Evolutionary conservation across 2,797 vertebrate genomes (phyloP).

Genomic region (Emydoidea blandingii): DNA sequence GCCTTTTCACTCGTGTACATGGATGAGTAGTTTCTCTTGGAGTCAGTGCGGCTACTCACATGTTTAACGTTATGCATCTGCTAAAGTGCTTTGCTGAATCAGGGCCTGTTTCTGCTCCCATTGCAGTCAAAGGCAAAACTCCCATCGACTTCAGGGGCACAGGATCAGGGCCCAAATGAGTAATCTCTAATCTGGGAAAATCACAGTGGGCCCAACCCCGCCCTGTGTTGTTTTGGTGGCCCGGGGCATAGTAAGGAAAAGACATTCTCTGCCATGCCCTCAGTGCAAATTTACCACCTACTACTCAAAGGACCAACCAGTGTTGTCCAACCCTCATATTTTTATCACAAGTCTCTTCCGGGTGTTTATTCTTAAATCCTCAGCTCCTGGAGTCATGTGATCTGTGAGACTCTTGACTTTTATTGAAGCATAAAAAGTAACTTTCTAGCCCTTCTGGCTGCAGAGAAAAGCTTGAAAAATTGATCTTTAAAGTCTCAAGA

Average conservation of each 20-base stretch:
- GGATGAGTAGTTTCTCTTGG: not conserved
- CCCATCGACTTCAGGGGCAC: not conserved
- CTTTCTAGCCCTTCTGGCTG: not conserved
- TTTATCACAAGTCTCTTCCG: not conserved
- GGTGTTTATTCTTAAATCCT: not conserved
- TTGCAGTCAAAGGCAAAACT: not conserved
- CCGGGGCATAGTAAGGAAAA: not conserved
- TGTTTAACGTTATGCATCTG: not conserved
- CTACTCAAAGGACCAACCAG: not conserved
- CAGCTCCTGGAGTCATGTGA: not conserved
- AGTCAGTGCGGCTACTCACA: not conserved
- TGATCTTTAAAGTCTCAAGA: not conserved
- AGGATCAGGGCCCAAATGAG: not conserved
- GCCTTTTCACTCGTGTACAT: not conserved
- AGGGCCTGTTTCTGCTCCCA: not conserved
- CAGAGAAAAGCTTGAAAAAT: not conserved
- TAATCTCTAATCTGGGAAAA: not conserved
- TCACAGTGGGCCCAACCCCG: accelerated
- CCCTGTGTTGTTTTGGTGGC: accelerated
- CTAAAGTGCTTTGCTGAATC: not conserved
- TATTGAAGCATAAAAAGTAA: not conserved
- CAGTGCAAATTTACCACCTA: not conserved
- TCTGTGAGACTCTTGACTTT: not conserved
- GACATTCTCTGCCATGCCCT: not conserved
- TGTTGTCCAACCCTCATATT: not conserved